These are phyloP conservation scores for human (Homo sapiens) DNA, from an alignment of 2,113 vertebrate species.

Conservation along the genomic window DNA sequence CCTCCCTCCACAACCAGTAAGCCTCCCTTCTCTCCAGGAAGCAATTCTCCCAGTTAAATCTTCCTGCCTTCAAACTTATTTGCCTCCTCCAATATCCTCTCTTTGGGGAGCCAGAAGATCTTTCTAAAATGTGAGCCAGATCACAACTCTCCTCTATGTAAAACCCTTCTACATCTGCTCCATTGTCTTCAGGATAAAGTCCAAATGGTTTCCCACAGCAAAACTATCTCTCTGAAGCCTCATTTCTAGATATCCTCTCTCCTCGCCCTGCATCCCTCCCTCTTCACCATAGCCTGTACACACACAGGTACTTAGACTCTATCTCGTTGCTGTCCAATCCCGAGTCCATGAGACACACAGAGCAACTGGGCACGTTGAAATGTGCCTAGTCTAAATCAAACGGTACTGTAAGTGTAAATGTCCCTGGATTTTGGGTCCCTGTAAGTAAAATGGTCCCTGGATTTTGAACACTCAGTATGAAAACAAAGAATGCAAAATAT, in stretches of 20 bases:
- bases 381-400: neutral
- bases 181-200: neutral
- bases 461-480: neutral
- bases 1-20: neutral
- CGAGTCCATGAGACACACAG: neutral
- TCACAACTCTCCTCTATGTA: neutral
- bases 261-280: no score
- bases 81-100: neutral
- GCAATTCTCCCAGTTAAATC: neutral
- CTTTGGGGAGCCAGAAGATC: neutral
- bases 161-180: neutral
- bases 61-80: neutral
- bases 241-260: neutral
- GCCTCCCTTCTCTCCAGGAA: neutral
- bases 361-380: neutral
- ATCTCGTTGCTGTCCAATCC: no score
- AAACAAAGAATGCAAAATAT: neutral
- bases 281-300: accelerated
- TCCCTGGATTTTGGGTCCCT: neutral
- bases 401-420: neutral
- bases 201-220: neutral
- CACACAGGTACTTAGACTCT: neutral
- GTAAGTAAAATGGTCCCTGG: neutral
- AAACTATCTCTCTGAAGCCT: neutral
- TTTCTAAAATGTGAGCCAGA: neutral